A percentile compares a stretch with the other conserved stretches of the same genome.
These are phyloP conservation scores for Poliocrania exsul DNA, from an alignment of 2,797 vertebrate genomes.

Conservation along the genomic window DNA sequence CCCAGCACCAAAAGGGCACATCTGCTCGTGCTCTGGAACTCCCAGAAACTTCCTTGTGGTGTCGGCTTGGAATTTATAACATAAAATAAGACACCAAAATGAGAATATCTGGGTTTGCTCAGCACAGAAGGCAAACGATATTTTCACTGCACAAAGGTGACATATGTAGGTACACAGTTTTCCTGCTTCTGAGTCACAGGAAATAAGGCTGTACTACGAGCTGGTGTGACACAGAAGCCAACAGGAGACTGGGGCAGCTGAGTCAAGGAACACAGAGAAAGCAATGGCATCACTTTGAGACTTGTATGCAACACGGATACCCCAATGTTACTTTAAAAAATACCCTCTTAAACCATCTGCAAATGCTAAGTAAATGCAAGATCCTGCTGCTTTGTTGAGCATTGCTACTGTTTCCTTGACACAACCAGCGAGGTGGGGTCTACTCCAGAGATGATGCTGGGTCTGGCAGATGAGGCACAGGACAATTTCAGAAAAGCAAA, in stretches of 20 bases:
- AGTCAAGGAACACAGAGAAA: background rate
- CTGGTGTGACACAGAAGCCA: background rate
- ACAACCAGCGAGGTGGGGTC: background rate
- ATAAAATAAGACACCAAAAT: background rate
- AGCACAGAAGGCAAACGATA: background rate
- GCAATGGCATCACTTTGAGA: background rate
- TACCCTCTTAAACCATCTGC: background rate
- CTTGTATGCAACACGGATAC: background rate
- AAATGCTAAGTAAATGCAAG: background rate
- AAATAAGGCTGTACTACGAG: background rate
- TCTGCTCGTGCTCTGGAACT: background rate
- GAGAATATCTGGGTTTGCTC: background rate
- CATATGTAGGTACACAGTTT: accelerated
- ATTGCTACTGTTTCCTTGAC: background rate
- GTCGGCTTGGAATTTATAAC: background rate
- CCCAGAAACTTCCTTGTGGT: background rate
- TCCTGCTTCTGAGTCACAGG: background rate
- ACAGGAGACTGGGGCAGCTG: background rate
- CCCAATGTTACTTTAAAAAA: background rate
- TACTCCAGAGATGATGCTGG: background rate
- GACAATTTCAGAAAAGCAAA: background rate
- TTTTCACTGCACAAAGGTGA: background rate
- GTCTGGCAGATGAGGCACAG: accelerated
- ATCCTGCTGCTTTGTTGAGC: background rate
- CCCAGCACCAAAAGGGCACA: background rate